These are phyloP conservation scores for Artibeus lituratus DNA, from an alignment of 2,797 vertebrate genomes.

Conservation along the genomic window DNA sequence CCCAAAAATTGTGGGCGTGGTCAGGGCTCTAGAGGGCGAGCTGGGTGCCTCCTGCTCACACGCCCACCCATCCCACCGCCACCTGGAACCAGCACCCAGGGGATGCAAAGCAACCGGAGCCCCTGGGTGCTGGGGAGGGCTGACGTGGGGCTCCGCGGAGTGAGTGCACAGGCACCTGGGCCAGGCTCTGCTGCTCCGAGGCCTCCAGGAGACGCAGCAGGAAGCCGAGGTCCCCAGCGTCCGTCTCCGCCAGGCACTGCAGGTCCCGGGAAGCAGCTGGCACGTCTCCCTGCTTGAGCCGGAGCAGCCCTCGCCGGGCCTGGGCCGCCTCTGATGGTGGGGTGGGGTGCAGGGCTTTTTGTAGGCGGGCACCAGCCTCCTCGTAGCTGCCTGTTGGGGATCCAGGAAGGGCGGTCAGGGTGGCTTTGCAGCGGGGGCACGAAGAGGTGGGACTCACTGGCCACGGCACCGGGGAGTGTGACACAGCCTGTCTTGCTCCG, in stretches of 20 bases:
- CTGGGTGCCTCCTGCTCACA: neutral
- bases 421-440: no score
- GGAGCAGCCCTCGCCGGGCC: constrained; percentile 89
- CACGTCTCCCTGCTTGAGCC: constrained; percentile 85
- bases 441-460: neutral
- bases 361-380: constrained; percentile 86
- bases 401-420: neutral
- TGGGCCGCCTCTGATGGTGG: constrained; percentile 68
- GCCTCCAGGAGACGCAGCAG: constrained; percentile 86
- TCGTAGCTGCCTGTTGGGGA: constrained; percentile 84
- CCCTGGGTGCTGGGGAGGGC: neutral
- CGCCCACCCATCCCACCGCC: neutral
- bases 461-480: accelerated
- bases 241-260: constrained; percentile 85
- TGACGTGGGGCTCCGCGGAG: accelerated
- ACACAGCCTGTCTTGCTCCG: neutral
- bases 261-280: constrained; percentile 82
- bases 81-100: neutral
- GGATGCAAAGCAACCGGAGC: neutral
- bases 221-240: constrained; percentile 83
- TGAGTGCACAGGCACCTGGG: constrained; percentile 83
- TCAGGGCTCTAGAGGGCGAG: neutral
- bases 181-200: constrained; percentile 81
- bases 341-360: constrained; percentile 83
- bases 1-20: neutral